These are phyloP conservation scores for Albula goreensis DNA, from an alignment of 2,113 vertebrate species.

Conservation along the genomic window DNA sequence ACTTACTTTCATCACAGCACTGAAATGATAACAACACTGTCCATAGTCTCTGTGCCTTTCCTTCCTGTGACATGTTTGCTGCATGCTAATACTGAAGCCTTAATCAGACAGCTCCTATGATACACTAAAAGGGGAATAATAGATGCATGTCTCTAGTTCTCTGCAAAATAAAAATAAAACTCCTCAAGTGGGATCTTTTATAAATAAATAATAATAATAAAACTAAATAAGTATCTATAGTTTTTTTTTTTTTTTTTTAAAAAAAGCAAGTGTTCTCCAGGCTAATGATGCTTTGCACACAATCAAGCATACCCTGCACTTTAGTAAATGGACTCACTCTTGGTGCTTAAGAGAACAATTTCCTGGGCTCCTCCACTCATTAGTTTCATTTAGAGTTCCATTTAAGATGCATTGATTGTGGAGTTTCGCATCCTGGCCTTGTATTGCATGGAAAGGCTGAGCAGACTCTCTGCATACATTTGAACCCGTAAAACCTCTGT, in stretches of 20 bases:
- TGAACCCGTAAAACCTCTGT: background rate
- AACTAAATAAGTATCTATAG: too few species aligned
- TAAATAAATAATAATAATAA: too few species aligned
- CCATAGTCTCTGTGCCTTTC: background rate
- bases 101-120: background rate
- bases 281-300: slow-evolving; percentile 32
- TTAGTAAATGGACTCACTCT: slow-evolving; percentile 15
- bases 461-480: background rate
- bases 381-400: slow-evolving; percentile 22
- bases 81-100: background rate
- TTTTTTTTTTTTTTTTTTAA: background rate
- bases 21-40: background rate
- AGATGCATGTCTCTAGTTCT: background rate
- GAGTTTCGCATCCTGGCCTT: background rate
- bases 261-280: background rate
- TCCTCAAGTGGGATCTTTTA: too few species aligned
- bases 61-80: background rate
- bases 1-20: background rate
- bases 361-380: slow-evolving; percentile 21
- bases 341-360: slow-evolving; percentile 28
- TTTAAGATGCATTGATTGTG: slow-evolving; percentile 22
- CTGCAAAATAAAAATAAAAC: background rate
- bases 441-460: background rate
- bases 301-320: slow-evolving; percentile 13
- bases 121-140: background rate